Evolutionary conservation across 1,140 invertebrate species (phyloP).

Genomic region (Ooceraea biroi): DNA sequence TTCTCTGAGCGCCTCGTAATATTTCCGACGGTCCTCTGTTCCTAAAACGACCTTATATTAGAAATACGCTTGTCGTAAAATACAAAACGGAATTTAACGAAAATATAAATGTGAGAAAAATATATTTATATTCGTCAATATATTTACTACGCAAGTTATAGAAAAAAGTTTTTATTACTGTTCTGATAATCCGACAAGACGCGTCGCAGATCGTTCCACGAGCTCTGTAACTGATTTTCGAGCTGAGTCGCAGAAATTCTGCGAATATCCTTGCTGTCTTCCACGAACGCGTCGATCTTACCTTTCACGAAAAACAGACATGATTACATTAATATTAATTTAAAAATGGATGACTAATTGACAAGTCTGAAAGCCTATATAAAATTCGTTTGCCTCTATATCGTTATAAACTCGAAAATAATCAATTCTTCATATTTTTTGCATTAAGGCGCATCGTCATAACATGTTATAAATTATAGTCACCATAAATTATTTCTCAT

Average conservation of each 20-base stretch:
- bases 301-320: slow-evolving; percentile 49
- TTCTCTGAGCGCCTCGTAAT: slow-evolving; percentile 72
- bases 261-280: slow-evolving; percentile 69
- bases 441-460: not conserved
- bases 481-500: no score
- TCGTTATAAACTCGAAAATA: not conserved
- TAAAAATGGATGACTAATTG: not conserved
- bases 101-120: slow-evolving; percentile 14
- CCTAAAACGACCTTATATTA: slow-evolving; percentile 53
- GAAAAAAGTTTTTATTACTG: slow-evolving; percentile 70
- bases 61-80: no score
- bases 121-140: slow-evolving; percentile 7
- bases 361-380: not conserved
- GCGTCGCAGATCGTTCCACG: slow-evolving; percentile 66
- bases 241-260: slow-evolving; percentile 62
- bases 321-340: slow-evolving; percentile 12
- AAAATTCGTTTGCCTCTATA: not conserved
- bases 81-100: no score
- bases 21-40: slow-evolving; percentile 69
- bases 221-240: slow-evolving; percentile 67
- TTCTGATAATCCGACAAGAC: slow-evolving; percentile 75
- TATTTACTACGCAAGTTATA: not conserved
- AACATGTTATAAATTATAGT: not conserved
- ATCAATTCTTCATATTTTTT: slow-evolving; percentile 4
- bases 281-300: slow-evolving; percentile 70